Conservation (phyloP, 2,888 invertebrate species). For the Pachymerium ferrugineum region DNA sequence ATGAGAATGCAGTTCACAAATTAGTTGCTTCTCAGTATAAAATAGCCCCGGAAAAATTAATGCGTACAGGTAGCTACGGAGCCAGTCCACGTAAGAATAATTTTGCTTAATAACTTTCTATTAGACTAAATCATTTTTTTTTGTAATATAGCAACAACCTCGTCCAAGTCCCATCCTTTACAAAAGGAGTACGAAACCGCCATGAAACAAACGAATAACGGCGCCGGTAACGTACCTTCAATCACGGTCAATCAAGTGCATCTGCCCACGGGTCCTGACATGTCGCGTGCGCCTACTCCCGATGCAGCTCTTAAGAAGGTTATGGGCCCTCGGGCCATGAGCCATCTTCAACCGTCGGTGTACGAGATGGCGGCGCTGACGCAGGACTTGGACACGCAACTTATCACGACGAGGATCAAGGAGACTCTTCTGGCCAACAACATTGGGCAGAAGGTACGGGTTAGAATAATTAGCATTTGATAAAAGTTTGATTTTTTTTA, state of each 20-base stretch:
- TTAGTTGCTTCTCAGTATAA: constrained; percentile 95
- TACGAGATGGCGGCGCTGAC: constrained; percentile 96
- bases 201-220: constrained; percentile 30
- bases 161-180: constrained; percentile 29
- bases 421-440: constrained; percentile 94
- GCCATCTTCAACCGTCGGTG: constrained; percentile 78
- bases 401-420: constrained; percentile 93
- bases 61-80: constrained; percentile 62
- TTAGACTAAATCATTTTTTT: neutral
- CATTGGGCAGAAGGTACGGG: constrained; percentile 82
- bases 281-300: constrained; percentile 40
- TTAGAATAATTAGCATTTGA: neutral
- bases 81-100: constrained; percentile 36
- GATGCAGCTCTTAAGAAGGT: constrained; percentile 37
- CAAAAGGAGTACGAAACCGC: constrained; percentile 31
- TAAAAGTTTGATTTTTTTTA: neutral
- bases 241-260: constrained; percentile 37
- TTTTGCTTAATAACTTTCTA: neutral
- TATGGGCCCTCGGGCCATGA: constrained; percentile 56
- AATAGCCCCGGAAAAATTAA: constrained; percentile 93
- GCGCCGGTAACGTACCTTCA: constrained; percentile 7
- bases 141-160: constrained; percentile 8
- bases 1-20: constrained; percentile 91
- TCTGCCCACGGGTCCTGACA: constrained; percentile 40
- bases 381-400: constrained; percentile 92